Percentiles rank a stretch among this genome's conserved stretches.
These are phyloP conservation scores for Cydia fagiglandana DNA, from an alignment of 1,140 invertebrate genomes.

Conservation along the genomic window DNA sequence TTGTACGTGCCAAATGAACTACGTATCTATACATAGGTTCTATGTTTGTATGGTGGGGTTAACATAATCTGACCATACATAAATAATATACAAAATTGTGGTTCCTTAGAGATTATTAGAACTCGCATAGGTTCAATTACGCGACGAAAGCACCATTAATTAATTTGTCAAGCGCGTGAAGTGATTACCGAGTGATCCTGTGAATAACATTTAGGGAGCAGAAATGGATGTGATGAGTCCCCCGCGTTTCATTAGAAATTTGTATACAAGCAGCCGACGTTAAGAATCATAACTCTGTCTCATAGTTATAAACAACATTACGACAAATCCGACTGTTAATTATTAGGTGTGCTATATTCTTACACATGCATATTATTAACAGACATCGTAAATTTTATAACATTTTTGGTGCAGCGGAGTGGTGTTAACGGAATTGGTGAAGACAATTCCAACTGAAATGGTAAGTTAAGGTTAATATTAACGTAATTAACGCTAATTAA, in stretches of 20 bases:
- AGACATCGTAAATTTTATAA: too few species aligned
- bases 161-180: conserved; percentile 3
- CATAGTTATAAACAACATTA: conserved; percentile 28
- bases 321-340: neutral
- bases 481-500: too few species aligned
- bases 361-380: neutral
- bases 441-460: too few species aligned
- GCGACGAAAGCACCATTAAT: neutral
- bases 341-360: neutral
- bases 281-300: conserved; percentile 9
- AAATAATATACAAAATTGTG: neutral
- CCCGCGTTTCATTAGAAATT: conserved; percentile 50
- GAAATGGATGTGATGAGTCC: conserved; percentile 39
- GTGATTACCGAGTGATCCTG: neutral
- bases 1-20: too few species aligned
- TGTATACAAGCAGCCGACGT: conserved; percentile 39
- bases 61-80: too few species aligned
- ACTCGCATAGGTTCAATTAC: neutral
- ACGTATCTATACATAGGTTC: too few species aligned
- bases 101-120: neutral
- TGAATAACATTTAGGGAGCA: neutral
- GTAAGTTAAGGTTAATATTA: too few species aligned
- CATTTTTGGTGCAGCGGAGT: too few species aligned
- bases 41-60: too few species aligned
- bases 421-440: too few species aligned